A percentile compares a stretch with the other conserved stretches of the same genome.
phyloP scores from a whole-genome alignment of 2,113 vertebrate genomes.

The Crotalus tigris region DNA sequence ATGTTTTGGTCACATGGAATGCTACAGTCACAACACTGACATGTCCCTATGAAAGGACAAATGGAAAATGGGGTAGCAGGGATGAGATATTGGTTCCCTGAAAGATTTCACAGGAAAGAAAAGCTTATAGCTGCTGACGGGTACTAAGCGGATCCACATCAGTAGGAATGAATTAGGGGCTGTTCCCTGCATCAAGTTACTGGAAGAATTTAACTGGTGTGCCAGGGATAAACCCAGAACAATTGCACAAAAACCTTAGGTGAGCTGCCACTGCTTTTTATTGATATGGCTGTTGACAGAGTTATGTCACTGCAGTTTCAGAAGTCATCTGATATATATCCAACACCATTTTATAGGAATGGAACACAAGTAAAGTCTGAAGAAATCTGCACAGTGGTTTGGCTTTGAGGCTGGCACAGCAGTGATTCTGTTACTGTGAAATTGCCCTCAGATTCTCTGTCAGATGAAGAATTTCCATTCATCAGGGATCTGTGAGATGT shows the following conservation, averaged over 20 bases:
- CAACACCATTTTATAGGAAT: no score
- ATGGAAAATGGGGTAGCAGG: neutral
- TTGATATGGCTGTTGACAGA: no score
- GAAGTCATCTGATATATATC: no score
- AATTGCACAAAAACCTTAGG: neutral
- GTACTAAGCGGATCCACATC: neutral
- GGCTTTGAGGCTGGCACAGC: no score
- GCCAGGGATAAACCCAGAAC: neutral
- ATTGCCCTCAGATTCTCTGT: no score
- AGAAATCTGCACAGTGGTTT: no score
- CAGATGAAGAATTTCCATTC: no score
- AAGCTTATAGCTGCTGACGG: rapidly evolving
- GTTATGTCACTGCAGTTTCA: no score
- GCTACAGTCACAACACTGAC: neutral
- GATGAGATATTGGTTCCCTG: neutral
- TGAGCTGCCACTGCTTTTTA: no score
- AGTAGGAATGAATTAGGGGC: neutral
- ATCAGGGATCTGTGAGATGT: no score
- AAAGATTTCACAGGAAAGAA: neutral
- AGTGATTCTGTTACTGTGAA: no score
- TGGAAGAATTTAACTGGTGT: neutral
- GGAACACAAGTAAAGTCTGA: no score
- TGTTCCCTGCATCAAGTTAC: neutral
- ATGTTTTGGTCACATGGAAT: neutral
- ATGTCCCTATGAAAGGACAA: neutral